Evolutionary conservation across 2,113 vertebrate species (phyloP).

Genomic region (Urocynchramus pylzowi): DNA sequence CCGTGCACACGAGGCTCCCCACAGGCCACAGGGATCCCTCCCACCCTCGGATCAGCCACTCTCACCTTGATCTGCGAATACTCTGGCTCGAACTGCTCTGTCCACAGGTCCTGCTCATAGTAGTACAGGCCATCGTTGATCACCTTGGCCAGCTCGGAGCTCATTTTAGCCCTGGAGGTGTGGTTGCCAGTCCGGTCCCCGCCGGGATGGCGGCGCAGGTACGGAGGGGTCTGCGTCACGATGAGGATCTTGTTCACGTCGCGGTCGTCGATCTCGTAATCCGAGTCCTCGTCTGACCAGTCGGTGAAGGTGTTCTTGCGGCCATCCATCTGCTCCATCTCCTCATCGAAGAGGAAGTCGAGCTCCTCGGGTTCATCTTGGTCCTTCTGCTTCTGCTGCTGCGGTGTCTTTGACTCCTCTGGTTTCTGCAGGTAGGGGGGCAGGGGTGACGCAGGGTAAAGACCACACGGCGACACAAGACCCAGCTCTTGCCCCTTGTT

Average conservation of each 20-base stretch:
- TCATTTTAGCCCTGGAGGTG: conserved; percentile 91
- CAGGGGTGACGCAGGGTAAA: neutral
- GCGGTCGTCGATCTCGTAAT: conserved; percentile 92
- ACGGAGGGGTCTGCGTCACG: conserved; percentile 94
- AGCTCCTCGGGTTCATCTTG: conserved; percentile 94
- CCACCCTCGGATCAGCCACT: neutral
- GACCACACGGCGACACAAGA: accelerated
- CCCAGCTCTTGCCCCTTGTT: neutral
- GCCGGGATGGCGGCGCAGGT: conserved; percentile 92
- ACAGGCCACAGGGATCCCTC: accelerated
- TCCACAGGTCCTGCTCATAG: conserved; percentile 97
- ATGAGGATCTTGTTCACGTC: conserved; percentile 99
- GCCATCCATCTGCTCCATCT: conserved; percentile 97
- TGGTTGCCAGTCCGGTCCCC: conserved; percentile 96
- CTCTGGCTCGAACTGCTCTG: conserved; percentile 91
- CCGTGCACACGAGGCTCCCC: accelerated
- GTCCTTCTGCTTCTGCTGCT: conserved; percentile 74
- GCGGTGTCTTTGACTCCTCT: conserved; percentile 73
- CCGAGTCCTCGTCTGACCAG: conserved; percentile 96
- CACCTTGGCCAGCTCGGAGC: conserved; percentile 89
- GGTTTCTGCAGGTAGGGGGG: conserved; percentile 66
- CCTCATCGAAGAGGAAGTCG: conserved; percentile 97
- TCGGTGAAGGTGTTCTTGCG: conserved; percentile 96
- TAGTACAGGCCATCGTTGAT: conserved; percentile 98
- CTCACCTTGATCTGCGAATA: conserved; percentile 98